Base-by-base conservation (phyloP, 2,888 invertebrate genomes). In the Doris montereyensis region DNA sequence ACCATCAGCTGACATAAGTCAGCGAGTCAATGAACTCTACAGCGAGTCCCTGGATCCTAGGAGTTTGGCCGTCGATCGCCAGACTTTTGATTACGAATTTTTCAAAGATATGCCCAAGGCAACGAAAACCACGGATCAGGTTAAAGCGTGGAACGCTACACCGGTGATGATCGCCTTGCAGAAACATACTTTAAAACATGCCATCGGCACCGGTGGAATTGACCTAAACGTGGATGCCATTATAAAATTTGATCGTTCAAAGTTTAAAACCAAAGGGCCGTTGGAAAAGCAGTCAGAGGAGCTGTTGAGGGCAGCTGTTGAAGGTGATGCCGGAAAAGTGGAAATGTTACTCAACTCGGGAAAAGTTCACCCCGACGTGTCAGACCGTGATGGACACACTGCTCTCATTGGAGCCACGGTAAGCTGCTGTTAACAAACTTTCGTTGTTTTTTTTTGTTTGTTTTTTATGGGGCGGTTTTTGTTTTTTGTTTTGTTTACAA, bases 351-450 rank as follows among this genome's bases (percentile, higher is more conserved):
- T 91, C 74, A 83, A 87, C 24, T 83, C 83, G 21, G 88, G 86
- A 17, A 84, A 84, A 13, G 88, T 90, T 21, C 86, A 88, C 68
- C 87, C 89, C 30, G 90, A 91, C 84, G 91, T 91, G 2, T 84
- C 88, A 13, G 91, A 91, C 78, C 84, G 80, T 52, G 81, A 85
- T 58, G 91, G 91, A 1, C 87, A 88, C 78, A 90, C 90, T 3
- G 87, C 91, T 2, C 83, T 91, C 10, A 86, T 91, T 70, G 89
- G 86, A 41, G 91, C 91, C 26, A 84, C 89, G 8, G 90, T 90
- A 83, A 87, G 88, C 85, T 21, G 10, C 17, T 21, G 5, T 26
- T 28, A n/a, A n/a, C n/a, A n/a, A n/a, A n/a, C n/a, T n/a, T n/a
- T n/a, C n/a, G n/a, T n/a, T n/a, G n/a, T n/a, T n/a, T n/a, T n/a